These are phyloP conservation scores for Shargacucullia verbasci DNA, from an alignment of 2,888 invertebrate genomes.

Conservation along the genomic window DNA sequence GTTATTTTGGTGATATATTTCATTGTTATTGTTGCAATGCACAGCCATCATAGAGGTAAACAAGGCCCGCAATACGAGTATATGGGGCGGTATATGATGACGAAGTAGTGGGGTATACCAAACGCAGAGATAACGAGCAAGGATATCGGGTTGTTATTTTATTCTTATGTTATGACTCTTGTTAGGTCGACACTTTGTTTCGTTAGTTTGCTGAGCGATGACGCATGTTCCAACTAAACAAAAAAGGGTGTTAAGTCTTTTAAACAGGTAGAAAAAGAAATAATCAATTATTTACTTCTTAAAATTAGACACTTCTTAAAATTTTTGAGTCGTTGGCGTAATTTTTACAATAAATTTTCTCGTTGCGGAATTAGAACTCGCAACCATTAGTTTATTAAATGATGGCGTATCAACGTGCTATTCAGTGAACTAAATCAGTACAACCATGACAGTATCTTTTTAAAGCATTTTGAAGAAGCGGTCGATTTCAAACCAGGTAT, in stretches of 20 bases:
- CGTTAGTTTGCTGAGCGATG: conserved; percentile 50
- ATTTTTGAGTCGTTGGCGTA: too few relatives aligned
- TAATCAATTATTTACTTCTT: too few relatives aligned
- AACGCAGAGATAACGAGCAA: conserved; percentile 74
- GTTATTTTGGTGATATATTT: conserved; percentile 31
- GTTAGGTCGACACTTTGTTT: conserved; percentile 71
- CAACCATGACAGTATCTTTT: not conserved
- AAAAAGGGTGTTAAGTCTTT: too few relatives aligned
- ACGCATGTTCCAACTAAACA: conserved; percentile 43
- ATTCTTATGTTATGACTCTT: conserved; percentile 72
- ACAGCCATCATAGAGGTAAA: conserved; percentile 41
- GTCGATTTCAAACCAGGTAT: conserved; percentile 24
- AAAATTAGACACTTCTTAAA: too few relatives aligned
- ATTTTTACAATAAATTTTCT: too few relatives aligned
- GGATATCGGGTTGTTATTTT: conserved; percentile 73
- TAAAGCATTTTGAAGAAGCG: conserved; percentile 10
- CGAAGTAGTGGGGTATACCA: conserved; percentile 59
- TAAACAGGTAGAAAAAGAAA: too few relatives aligned
- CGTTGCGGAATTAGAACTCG: too few relatives aligned
- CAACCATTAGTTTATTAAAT: too few relatives aligned
- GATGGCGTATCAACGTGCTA: too few relatives aligned
- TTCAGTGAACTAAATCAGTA: not conserved
- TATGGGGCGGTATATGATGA: conserved; percentile 12
- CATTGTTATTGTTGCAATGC: conserved; percentile 34
- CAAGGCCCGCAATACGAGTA: conserved; percentile 26